Evolutionary conservation across 2,888 invertebrate genomes (phyloP).

Genomic region (Silvanus unidentatus): DNA sequence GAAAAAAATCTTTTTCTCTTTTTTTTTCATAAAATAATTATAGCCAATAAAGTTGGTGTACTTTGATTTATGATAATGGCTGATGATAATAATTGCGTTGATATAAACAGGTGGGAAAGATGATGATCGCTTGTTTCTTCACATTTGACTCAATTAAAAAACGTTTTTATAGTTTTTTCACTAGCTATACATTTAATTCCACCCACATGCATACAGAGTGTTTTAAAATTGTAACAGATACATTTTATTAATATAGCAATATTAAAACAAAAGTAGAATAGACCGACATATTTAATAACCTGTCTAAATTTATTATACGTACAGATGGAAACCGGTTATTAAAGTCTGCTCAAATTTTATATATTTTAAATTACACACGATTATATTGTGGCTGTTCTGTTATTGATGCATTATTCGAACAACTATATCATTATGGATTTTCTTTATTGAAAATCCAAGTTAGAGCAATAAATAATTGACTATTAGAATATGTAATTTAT

Average conservation of each 20-base stretch:
- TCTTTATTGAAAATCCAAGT: slow-evolving; percentile 16
- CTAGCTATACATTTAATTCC: slow-evolving; percentile 10
- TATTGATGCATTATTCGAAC: slow-evolving; percentile 9
- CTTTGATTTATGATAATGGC: too few species aligned
- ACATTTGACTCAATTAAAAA: too few species aligned
- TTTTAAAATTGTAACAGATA: too few species aligned
- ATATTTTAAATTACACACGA: slow-evolving; percentile 21
- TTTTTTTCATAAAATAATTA: too few species aligned
- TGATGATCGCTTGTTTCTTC: too few species aligned
- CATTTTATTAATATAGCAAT: slow-evolving; percentile 7
- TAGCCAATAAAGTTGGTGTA: too few species aligned
- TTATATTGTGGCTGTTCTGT: slow-evolving; percentile 4
- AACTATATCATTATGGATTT: slow-evolving; percentile 14
- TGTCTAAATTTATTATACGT: slow-evolving; percentile 30
- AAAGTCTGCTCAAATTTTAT: slow-evolving; percentile 26
- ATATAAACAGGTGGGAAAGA: too few species aligned
- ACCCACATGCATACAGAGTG: too few species aligned
- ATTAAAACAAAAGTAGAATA: slow-evolving; percentile 23
- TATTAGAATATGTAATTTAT: too few species aligned
- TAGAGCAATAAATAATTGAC: too few species aligned
- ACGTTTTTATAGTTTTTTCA: slow-evolving; percentile 5
- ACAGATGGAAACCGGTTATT: slow-evolving; percentile 28
- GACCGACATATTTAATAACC: slow-evolving; percentile 29
- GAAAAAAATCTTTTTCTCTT: too few species aligned
- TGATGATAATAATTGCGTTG: too few species aligned